A percentile compares a stretch with the other conserved stretches of the same genome.
Evolutionary conservation across 2,113 vertebrate genomes (phyloP).

Genomic region (Uria aalge): DNA sequence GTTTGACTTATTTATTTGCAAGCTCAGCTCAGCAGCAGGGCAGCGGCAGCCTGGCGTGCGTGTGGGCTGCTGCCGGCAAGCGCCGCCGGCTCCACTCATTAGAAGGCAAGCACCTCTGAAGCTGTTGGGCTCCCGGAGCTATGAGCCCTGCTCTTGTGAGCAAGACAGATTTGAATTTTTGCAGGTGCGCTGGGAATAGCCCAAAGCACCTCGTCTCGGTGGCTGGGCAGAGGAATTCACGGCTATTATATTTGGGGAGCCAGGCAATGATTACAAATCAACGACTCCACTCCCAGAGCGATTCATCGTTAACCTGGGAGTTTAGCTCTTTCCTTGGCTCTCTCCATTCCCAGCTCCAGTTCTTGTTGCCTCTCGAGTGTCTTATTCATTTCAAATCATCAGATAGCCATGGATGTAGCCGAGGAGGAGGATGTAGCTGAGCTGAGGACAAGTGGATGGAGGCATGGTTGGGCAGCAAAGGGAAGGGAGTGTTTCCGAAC

Average conservation of each 20-base stretch:
- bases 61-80: not conserved
- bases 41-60: not conserved
- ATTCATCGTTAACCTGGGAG: not conserved
- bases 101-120: not conserved
- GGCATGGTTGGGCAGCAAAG: not conserved
- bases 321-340: not conserved
- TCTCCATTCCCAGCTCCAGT: not conserved
- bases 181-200: not conserved
- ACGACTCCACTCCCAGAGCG: not conserved
- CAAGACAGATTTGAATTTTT: not conserved
- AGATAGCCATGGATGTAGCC: not conserved
- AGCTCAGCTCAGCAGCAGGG: not conserved
- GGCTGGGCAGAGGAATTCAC: not conserved
- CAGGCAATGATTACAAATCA: conserved; percentile 25
- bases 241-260: not conserved
- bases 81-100: not conserved
- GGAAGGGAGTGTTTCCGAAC: not conserved
- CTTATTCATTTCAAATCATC: not conserved
- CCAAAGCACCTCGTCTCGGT: not conserved
- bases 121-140: not conserved
- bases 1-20: not conserved
- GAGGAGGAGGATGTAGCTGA: not conserved
- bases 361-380: not conserved
- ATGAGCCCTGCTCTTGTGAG: not conserved
- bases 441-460: not conserved